Evolutionary conservation across 2,888 invertebrate species (phyloP), one percentile per base, ranked within the genome.

Genomic region (Boloria selene): DNA sequence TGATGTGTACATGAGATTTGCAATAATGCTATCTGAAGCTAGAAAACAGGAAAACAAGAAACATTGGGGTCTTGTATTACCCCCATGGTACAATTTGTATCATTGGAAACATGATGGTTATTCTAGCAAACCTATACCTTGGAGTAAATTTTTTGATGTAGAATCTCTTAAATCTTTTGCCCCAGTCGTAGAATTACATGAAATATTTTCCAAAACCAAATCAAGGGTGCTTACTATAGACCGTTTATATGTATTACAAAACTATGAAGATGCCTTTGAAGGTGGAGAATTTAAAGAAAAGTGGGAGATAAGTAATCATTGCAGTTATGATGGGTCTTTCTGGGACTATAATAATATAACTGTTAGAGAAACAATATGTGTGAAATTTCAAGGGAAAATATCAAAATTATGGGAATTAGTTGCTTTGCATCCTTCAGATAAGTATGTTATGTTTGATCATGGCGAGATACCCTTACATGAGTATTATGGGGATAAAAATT

Each of bases 1-100:
- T 45, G 99, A 99, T 92, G 99, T 99, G 2, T 99, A 98, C 79
- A 95, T 99, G 93, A 94, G 99, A 74, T 93, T 98, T 77, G 98
- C 98, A 1, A 95, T 96, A 55, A 95, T 98, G 80, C 93, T 97
- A 0, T 93, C 95, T 42, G 93, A 95, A 67, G 90, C 98, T 62
- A 93, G 94, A 66, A 92, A 93, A 65, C 82, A 87, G 13, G 44
- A n/a, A n/a, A 85, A 83, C 66, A 87, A 89, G 54, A 83, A 83
- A 18, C 88, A 93, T 65, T 94, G 95, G 84, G 90, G 91, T 49
- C 79, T 97, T 75, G 97, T 99, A 56, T 90, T 99, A 71, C 99
- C 99, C 14, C 98, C 99, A 0, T 99, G 98, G 97, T 94, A 96
- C 63, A 94, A 94, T 69, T 85, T 99, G 4, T 97, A 97, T 74